These are phyloP conservation scores for Rhegmatorhina hoffmannsi DNA, from an alignment of 2,113 vertebrate genomes.

Conservation along the genomic window DNA sequence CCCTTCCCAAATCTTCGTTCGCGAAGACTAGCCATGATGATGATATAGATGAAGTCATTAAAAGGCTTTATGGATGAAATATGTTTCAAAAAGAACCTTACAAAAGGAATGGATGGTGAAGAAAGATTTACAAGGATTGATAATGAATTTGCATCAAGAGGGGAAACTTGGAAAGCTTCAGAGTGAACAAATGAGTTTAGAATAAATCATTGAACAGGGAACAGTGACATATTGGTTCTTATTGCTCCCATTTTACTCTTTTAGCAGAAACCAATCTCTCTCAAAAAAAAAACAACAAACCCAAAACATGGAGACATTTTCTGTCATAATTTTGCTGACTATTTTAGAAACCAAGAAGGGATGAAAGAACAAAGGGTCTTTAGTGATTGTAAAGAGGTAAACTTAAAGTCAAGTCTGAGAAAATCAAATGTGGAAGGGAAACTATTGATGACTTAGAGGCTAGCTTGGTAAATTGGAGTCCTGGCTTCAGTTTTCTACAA, in stretches of 20 bases:
- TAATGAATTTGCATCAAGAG: neutral
- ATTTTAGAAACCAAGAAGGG: neutral
- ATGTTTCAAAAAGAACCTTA: constrained; percentile 5
- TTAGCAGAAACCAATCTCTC: neutral
- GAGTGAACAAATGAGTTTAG: neutral
- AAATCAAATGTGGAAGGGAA: neutral
- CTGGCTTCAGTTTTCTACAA: neutral
- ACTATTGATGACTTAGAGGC: neutral
- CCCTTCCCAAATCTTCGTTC: too few relatives aligned
- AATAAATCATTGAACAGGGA: neutral
- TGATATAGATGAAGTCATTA: neutral
- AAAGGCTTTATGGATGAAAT: constrained; percentile 14
- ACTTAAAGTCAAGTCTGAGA: neutral
- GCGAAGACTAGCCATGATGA: too few relatives aligned
- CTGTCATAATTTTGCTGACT: neutral
- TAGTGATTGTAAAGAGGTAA: neutral
- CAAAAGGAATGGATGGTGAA: neutral
- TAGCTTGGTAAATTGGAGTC: neutral
- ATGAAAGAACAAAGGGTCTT: neutral
- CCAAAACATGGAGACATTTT: neutral
- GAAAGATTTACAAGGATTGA: neutral
- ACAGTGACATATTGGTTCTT: neutral
- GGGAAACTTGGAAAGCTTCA: neutral
- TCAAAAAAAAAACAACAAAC: too few relatives aligned
- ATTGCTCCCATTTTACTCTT: neutral